Evolutionary conservation across 2,113 vertebrate species (phyloP), one percentile per base, ranked within the genome.

Genomic region (Brachionichthys hirsutus): DNA sequence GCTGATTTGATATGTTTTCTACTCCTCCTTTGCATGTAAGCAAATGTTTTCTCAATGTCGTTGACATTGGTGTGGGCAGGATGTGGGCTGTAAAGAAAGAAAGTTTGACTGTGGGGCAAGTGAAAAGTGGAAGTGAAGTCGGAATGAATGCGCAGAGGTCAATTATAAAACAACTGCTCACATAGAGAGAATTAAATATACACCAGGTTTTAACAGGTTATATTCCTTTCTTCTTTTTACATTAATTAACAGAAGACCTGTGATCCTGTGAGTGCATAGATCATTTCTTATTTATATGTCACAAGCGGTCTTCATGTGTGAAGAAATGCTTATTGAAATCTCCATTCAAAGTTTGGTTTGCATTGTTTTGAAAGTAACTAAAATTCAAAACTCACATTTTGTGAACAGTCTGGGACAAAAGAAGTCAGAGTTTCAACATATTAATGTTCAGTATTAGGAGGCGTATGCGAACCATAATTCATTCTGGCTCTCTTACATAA

Each of bases 21-120:
- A 15, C 62, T 56, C 40, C 42, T 67, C 9, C 11, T 70, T 55
- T 77, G 47, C 58, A 67, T 65, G 50, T 48, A 53, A 72, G 54
- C 44, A 67, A 70, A 73, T 53, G 54, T 64, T 75, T 62, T 43
- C 40, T 57, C 61, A 51, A 69, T 83, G 62, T 54, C 6, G 17
- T 13, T 71, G 46, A 67, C 15, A 40, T 61, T 44, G 36, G 56
- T 64, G 81, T 77, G 73, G 76, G 76, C 60, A 47, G 56, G 12
- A 50, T 20, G 67, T 77, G 42, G 73, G 76, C 69, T 49, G 59
- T 34, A 20, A 71, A 44, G 55, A 76, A 13, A 38, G 51, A 62
- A 65, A 34, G 58, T 71, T 64, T 79, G 70, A 73, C 57, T 66
- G 52, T 4, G 12, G 57, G 70, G 44, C 16, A 2, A 64, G 42